Conservation (phyloP, 2,113 vertebrate species). For the Tyto alba region DNA sequence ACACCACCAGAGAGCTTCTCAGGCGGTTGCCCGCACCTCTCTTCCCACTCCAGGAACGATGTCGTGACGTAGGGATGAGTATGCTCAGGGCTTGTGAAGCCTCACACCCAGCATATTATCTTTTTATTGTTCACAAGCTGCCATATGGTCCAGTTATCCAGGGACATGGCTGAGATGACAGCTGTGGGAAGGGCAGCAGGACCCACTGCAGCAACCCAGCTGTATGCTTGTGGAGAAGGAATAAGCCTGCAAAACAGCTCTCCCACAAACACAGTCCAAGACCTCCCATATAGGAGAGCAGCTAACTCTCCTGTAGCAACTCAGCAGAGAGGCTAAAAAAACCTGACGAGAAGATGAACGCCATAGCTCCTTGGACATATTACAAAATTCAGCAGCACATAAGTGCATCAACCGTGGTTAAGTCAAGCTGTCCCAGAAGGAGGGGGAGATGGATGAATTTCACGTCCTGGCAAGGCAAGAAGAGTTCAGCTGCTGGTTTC, state of each 20-base stretch:
- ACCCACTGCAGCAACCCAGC: background rate
- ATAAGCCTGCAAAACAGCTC: background rate
- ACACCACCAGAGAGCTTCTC: background rate
- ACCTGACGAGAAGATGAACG: background rate
- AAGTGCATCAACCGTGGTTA: fast-evolving
- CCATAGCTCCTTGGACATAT: background rate
- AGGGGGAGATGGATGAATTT: background rate
- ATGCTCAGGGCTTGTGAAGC: background rate
- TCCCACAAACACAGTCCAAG: background rate
- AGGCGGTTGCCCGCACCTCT: background rate
- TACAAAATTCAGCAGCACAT: background rate
- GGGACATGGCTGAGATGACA: background rate
- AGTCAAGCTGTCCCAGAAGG: background rate
- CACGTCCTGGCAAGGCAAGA: background rate
- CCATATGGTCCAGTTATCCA: background rate
- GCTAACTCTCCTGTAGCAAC: background rate
- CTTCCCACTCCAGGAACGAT: background rate
- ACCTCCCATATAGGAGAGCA: background rate
- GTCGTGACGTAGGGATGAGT: background rate
- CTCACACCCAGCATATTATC: background rate
- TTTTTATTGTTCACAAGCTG: background rate
- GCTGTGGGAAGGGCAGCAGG: background rate
- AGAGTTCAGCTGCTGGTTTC: background rate
- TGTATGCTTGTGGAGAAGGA: background rate
- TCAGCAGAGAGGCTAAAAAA: background rate